phyloP scores from a whole-genome alignment of 2,113 vertebrate species.

The Pygoscelis antarcticus region DNA sequence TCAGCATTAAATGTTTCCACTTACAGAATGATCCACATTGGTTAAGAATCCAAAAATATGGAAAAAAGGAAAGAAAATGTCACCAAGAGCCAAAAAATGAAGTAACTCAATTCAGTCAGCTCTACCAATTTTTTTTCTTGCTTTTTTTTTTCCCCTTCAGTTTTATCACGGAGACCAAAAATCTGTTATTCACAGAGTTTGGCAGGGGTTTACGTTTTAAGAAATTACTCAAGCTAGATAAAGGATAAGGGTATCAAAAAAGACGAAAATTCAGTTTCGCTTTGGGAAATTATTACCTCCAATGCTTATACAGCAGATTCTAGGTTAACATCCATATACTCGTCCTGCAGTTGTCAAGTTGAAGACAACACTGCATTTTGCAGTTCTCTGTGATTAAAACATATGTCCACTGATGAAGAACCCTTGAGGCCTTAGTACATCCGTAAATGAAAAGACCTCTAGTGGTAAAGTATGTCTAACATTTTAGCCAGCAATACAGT shows the following conservation, averaged over 20 bases:
- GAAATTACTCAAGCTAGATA: neutral
- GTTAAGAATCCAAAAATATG: conserved; percentile 12
- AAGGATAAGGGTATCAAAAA: neutral
- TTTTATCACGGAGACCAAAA: conserved; percentile 19
- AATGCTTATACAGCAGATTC: neutral
- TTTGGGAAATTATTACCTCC: neutral
- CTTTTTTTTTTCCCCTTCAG: neutral
- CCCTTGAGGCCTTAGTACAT: neutral
- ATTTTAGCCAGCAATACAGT: conserved; percentile 24
- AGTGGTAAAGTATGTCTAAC: neutral
- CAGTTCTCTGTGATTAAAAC: neutral
- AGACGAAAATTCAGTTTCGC: neutral
- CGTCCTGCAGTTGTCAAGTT: neutral
- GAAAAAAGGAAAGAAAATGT: neutral
- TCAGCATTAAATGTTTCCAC: conserved; percentile 5
- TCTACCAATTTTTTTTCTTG: neutral
- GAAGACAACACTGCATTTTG: neutral
- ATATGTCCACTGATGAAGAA: neutral
- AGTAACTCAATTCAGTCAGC: neutral
- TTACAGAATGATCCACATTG: neutral
- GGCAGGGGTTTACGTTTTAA: neutral
- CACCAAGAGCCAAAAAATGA: conserved; percentile 13
- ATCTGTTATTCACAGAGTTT: neutral
- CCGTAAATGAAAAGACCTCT: neutral
- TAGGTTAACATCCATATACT: neutral